Conservation (phyloP, 2,113 vertebrate species). For the Tyto alba region DNA sequence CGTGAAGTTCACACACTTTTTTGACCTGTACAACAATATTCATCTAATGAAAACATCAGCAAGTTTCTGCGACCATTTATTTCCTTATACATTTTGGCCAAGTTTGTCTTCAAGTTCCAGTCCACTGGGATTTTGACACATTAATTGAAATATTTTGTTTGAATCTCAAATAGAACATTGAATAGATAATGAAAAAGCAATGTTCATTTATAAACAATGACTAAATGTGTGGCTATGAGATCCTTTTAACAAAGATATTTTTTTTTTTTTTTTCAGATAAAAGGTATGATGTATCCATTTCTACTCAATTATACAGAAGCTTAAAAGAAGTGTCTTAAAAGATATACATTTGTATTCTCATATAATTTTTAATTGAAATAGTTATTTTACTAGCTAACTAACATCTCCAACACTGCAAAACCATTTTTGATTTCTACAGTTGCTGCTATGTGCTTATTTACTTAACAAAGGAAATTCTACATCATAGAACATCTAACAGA, state of each 20-base stretch:
- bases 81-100: background rate
- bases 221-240: background rate
- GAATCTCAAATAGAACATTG: background rate
- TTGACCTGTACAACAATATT: background rate
- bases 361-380: background rate
- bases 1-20: background rate
- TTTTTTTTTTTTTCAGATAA: background rate
- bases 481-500: background rate
- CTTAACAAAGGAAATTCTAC: background rate
- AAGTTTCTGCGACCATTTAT: background rate
- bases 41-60: background rate
- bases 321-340: background rate
- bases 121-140: background rate
- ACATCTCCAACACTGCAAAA: background rate
- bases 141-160: background rate
- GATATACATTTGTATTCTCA: background rate
- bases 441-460: background rate
- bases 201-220: background rate
- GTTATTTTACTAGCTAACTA: background rate
- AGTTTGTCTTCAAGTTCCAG: background rate
- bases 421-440: background rate
- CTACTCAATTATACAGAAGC: background rate
- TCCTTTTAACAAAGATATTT: background rate
- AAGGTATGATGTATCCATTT: background rate
- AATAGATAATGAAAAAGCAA: background rate